Evolutionary conservation across 2,113 vertebrate genomes (phyloP), one percentile per base, ranked within the genome.

Genomic region (Barnardius zonarius): DNA sequence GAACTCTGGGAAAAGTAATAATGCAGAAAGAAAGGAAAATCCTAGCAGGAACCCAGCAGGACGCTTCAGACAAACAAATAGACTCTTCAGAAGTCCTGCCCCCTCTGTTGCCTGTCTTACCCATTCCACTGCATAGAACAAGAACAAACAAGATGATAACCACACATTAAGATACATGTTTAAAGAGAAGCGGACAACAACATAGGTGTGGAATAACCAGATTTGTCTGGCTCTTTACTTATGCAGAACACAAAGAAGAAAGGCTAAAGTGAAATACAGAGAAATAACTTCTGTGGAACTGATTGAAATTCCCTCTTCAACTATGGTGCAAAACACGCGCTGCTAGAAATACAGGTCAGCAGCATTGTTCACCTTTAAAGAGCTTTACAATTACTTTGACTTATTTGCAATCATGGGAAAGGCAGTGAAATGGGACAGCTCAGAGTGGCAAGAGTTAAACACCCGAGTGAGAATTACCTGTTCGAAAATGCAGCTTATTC

Each of bases 331-430:
- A 48, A 81, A 83, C 30, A 64, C 3, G 7, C 1, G 1, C 44
- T 77, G n/a, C 37, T 39, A 44, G 52, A 57, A 73, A 41, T 77
- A 75, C 61, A 83, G 17, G 74, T 52, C 43, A 83, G 72, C 57
- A 49, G 67, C 35, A 84, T 84, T 63, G 69, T 89, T 81, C 23
- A 41, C 55, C 68, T 90, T 95, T 86, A 90, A 88, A 96, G 76
- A 76, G 28, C 8, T 90, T 74, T 54, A 77, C 24, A 93, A 54
- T 86, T 31, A 77, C n/a, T 78, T 72, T 43, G 74, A 24, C 48
- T 85, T 85, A 73, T 51, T 66, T 76, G n/a, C 59, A 73, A 57
- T 44, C 3, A 3, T 0, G 6, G 67, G 86, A 74, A 80, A 64
- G 52, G 48, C 78, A 77, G 75, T 61, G 70, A 62, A 73, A 77